Percentiles rank a stretch among this genome's conserved stretches.
These are phyloP conservation scores for Diprion similis DNA, from an alignment of 1,140 invertebrate species.

Conservation along the genomic window DNA sequence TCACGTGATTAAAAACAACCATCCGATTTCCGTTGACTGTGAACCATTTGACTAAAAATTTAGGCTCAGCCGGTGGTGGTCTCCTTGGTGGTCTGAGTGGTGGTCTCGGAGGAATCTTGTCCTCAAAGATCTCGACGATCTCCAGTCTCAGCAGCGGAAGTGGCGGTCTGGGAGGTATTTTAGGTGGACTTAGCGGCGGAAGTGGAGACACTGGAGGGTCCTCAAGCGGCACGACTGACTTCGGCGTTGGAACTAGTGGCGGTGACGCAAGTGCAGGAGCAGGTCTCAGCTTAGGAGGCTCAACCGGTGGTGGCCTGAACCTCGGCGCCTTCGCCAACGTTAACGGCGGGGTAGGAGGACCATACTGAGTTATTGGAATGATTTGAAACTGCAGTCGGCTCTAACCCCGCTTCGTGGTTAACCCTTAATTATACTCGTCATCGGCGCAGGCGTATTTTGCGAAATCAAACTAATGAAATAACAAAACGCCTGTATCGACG, in stretches of 20 bases:
- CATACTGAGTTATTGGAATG: slow-evolving; percentile 34
- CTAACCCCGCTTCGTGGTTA: neutral
- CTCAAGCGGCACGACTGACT: slow-evolving; percentile 51
- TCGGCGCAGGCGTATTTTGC: neutral
- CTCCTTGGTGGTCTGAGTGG: neutral
- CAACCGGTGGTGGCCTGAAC: slow-evolving; percentile 51
- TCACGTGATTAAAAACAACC: too few relatives aligned
- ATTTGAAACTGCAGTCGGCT: neutral
- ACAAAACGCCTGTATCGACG: neutral
- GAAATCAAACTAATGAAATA: neutral
- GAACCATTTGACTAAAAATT: neutral
- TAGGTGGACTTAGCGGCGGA: slow-evolving; percentile 64
- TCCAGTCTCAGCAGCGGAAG: slow-evolving; percentile 34
- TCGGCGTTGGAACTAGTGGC: slow-evolving; percentile 44
- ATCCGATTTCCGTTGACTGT: too few relatives aligned
- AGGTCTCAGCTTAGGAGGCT: slow-evolving; percentile 30
- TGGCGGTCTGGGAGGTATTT: slow-evolving; percentile 47
- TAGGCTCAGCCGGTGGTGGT: neutral
- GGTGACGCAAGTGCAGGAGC: slow-evolving; percentile 49
- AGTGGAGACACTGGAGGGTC: slow-evolving; percentile 51
- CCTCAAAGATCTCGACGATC: slow-evolving; percentile 36
- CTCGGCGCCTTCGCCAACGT: slow-evolving; percentile 40
- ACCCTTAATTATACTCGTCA: neutral
- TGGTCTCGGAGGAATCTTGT: slow-evolving; percentile 7
- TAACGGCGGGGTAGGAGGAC: slow-evolving; percentile 52